Evolutionary conservation across 2,888 invertebrate genomes (phyloP).

Genomic region (Ernsta delagoae): DNA sequence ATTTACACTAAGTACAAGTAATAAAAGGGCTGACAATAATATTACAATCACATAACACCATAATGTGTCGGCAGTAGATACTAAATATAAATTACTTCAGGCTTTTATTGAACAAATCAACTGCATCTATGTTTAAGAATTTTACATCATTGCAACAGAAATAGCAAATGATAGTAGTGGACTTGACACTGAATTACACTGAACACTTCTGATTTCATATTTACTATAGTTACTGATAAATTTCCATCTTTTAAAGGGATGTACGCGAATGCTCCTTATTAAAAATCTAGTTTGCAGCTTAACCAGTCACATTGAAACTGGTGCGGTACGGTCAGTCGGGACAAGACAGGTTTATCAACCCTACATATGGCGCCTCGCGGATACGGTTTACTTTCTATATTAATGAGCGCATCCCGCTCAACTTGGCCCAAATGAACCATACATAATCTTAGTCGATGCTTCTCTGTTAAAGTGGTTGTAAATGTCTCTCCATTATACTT

Average conservation of each 20-base stretch:
- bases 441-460: conserved; percentile 28
- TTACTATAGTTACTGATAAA: background rate
- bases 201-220: too few species aligned
- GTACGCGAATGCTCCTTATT: conserved; percentile 58
- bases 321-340: conserved; percentile 54
- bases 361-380: conserved; percentile 74
- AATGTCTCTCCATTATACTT: conserved; percentile 41
- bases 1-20: conserved; percentile 6
- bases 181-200: too few species aligned
- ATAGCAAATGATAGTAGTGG: background rate
- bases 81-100: background rate
- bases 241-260: background rate
- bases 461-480: conserved; percentile 30
- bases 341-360: conserved; percentile 74
- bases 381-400: conserved; percentile 79
- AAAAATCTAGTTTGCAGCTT: conserved; percentile 64
- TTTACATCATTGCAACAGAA: background rate
- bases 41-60: background rate
- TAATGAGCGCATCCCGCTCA: conserved; percentile 71
- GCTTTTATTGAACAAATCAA: background rate
- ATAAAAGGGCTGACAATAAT: conserved; percentile 12
- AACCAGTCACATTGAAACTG: conserved; percentile 73
- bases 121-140: too few species aligned
- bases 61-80: background rate
- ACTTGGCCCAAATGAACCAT: conserved; percentile 48